These are phyloP conservation scores for Zygothrica quintamaculata DNA, from an alignment of 2,888 invertebrate genomes.

Conservation along the genomic window DNA sequence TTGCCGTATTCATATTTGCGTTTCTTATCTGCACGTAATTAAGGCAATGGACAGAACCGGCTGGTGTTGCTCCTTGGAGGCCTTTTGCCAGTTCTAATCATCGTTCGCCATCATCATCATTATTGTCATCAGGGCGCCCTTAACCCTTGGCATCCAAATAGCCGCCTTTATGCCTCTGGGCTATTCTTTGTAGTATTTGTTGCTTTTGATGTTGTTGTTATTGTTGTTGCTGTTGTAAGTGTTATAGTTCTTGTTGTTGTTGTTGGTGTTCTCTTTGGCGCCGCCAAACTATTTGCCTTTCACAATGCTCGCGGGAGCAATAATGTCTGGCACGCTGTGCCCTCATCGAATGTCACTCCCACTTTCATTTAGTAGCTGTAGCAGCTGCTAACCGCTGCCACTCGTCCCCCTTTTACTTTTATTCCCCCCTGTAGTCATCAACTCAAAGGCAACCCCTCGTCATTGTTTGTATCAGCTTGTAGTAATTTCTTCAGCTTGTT, in stretches of 20 bases:
- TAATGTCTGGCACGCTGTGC: conserved; percentile 59
- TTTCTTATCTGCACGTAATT: conserved; percentile 80
- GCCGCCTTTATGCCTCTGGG: conserved; percentile 36
- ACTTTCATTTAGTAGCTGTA: conserved; percentile 28
- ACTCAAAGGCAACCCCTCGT: conserved; percentile 10
- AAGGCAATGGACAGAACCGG: conserved; percentile 73
- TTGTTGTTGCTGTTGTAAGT: conserved; percentile 11
- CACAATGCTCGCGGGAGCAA: conserved; percentile 70
- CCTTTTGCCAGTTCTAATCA: conserved; percentile 70
- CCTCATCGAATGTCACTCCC: conserved; percentile 36
- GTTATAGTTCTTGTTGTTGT: conserved; percentile 10
- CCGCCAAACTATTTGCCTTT: conserved; percentile 66
- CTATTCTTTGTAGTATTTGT: conserved; percentile 38
- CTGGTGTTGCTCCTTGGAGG: conserved; percentile 71
- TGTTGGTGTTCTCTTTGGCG: conserved; percentile 5
- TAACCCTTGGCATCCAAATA: conserved; percentile 57
- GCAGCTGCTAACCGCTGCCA: conserved; percentile 30
- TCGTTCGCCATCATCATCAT: conserved; percentile 52
- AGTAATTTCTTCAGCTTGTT: conserved; percentile 35
- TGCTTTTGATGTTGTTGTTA: conserved; percentile 15
- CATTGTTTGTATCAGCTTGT: conserved; percentile 39
- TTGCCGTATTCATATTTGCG: conserved; percentile 71
- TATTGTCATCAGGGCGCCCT: conserved; percentile 59
- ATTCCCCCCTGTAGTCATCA: conserved; percentile 1
- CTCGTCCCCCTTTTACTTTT: too few species aligned